Evolutionary conservation across 92 coral and sea anemone species (phyloP).

Genomic region (Porites divaricata): DNA sequence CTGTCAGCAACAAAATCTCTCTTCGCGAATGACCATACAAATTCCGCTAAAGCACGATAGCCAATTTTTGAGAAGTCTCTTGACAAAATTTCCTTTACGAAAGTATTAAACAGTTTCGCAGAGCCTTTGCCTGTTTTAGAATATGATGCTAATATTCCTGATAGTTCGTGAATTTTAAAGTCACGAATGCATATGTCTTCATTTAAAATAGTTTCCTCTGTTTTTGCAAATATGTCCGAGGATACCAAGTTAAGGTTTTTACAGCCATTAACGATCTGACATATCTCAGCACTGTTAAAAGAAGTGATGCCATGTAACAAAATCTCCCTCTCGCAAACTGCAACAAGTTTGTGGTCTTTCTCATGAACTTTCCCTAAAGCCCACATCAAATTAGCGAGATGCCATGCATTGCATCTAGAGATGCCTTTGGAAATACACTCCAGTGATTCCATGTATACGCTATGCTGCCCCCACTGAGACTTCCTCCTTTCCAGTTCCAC

Average conservation of each 20-base stretch:
- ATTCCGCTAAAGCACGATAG: not conserved
- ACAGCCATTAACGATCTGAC: conserved; percentile 34
- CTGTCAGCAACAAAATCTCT: not conserved
- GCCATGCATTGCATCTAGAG: conserved; percentile 5
- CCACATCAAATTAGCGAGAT: conserved; percentile 27
- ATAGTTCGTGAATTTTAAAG: conserved; percentile 15
- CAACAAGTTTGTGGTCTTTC: conserved; percentile 13
- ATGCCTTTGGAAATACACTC: not conserved
- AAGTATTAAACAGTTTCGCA: conserved; percentile 1
- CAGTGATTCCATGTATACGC: conserved; percentile 20
- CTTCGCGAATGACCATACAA: conserved; percentile 18
- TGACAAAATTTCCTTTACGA: conserved; percentile 9
- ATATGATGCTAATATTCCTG: conserved; percentile 6
- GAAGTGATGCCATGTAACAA: conserved; percentile 10
- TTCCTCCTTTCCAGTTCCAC: conserved; percentile 7
- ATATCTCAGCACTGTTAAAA: conserved; percentile 3
- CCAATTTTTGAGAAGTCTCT: not conserved
- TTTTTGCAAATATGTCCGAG: not conserved
- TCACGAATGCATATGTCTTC: not conserved
- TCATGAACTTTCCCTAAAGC: conserved; percentile 20
- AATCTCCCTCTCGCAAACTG: conserved; percentile 20
- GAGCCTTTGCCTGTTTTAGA: not conserved
- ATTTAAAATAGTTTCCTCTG: conserved; percentile 35
- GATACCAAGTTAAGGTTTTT: conserved; percentile 9
- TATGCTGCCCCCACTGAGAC: not conserved